Conservation (phyloP, 2,797 vertebrate species). For the Cryptoblepharus egeriae region DNA sequence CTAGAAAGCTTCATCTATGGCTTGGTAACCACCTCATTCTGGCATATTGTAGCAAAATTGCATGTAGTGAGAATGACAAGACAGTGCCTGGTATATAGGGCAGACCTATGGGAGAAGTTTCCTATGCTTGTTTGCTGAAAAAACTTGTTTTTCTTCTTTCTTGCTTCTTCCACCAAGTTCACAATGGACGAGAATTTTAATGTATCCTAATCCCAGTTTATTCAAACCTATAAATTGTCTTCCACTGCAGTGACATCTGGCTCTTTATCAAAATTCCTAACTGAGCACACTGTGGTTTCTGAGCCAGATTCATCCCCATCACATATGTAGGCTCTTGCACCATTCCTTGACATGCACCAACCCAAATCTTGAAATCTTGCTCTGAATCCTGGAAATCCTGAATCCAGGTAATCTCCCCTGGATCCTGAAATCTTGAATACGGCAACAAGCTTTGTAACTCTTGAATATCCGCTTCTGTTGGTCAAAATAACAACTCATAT, state of each 20-base stretch:
- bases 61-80: neutral
- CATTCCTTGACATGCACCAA: neutral
- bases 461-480: neutral
- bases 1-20: neutral
- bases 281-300: conserved; percentile 12
- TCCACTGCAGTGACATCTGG: conserved; percentile 34
- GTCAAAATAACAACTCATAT: conserved; percentile 12
- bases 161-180: conserved; percentile 10
- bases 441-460: neutral
- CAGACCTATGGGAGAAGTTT: neutral
- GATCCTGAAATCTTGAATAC: too few species aligned
- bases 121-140: neutral
- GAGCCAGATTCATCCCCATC: neutral
- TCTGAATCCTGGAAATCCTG: too few species aligned
- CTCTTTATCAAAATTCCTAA: conserved; percentile 51
- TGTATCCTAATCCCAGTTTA: conserved; percentile 12
- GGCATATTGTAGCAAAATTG: neutral
- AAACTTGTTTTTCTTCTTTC: conserved; percentile 5
- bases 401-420: too few species aligned
- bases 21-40: neutral
- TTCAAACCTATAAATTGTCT: conserved; percentile 56
- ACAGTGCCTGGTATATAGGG: neutral
- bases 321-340: neutral
- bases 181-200: neutral
- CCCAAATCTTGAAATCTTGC: too few species aligned